Conservation (phyloP, 2,113 vertebrate species). For the Connochaetes taurinus region DNA sequence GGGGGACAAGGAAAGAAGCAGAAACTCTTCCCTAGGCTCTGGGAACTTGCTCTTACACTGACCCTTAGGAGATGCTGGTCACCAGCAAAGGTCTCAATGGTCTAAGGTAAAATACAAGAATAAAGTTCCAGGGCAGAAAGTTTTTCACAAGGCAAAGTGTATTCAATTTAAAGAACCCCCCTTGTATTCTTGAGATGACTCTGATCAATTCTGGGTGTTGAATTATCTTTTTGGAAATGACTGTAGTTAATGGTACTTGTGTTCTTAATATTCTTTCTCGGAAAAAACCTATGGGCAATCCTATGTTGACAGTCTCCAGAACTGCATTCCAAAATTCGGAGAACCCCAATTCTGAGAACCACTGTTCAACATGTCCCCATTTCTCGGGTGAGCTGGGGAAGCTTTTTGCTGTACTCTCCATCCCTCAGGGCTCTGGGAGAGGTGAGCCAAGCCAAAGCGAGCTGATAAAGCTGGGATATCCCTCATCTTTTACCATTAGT, state of each 20-base stretch:
- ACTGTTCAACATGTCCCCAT: neutral
- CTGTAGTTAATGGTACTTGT: neutral
- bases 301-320: neutral
- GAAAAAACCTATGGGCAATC: neutral
- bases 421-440: neutral
- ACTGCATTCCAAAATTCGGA: neutral
- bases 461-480: neutral
- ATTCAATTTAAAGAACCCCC: neutral
- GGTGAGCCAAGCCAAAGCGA: neutral
- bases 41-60: neutral
- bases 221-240: constrained; percentile 10
- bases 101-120: neutral
- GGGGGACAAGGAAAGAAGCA: neutral
- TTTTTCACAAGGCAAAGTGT: neutral
- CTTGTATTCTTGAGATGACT: neutral
- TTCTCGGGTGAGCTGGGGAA: neutral
- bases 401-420: neutral
- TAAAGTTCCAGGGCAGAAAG: neutral
- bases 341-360: neutral
- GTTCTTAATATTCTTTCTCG: neutral
- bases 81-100: neutral
- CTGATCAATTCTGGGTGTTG: neutral
- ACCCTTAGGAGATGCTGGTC: neutral
- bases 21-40: neutral
- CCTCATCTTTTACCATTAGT: neutral